Evolutionary conservation across 2,113 vertebrate species (phyloP).

Genomic region (Nettapus auritus): DNA sequence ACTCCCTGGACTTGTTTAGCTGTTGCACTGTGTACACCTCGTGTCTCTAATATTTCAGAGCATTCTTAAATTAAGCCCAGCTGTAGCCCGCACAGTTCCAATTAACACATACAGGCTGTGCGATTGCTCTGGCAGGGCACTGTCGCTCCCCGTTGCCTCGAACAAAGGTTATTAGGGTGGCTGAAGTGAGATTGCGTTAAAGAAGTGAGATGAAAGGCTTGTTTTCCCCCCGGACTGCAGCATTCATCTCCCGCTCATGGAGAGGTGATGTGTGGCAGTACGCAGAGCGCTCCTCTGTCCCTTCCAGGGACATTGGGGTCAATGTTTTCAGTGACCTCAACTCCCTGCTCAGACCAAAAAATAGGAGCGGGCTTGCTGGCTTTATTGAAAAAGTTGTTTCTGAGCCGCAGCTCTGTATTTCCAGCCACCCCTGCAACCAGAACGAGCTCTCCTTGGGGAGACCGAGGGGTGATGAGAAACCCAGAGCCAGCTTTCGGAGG

Average conservation of each 20-base stretch:
- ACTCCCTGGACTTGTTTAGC: not conserved
- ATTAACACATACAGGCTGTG: not conserved
- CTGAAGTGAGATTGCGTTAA: not conserved
- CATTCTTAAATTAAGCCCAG: not conserved
- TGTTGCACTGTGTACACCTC: not conserved
- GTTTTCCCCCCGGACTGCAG: not conserved
- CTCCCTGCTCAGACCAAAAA: not conserved
- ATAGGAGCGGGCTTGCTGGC: not conserved
- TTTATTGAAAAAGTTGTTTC: not conserved
- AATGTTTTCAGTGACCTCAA: not conserved
- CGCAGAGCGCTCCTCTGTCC: accelerated
- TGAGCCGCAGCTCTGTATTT: not conserved
- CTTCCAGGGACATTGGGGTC: not conserved
- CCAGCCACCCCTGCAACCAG: not conserved
- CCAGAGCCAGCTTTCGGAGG: not conserved
- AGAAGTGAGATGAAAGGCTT: not conserved
- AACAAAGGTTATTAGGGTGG: not conserved
- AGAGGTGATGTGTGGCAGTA: not conserved
- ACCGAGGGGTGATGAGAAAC: not conserved
- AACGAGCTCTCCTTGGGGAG: not conserved
- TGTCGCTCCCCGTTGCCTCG: not conserved
- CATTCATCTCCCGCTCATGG: not conserved
- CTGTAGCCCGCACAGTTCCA: not conserved
- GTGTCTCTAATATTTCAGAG: not conserved
- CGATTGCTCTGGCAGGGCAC: not conserved